Evolutionary conservation across 2,888 invertebrate species (phyloP), one percentile per base, ranked within the genome.

Genomic region (Andricus curvator): DNA sequence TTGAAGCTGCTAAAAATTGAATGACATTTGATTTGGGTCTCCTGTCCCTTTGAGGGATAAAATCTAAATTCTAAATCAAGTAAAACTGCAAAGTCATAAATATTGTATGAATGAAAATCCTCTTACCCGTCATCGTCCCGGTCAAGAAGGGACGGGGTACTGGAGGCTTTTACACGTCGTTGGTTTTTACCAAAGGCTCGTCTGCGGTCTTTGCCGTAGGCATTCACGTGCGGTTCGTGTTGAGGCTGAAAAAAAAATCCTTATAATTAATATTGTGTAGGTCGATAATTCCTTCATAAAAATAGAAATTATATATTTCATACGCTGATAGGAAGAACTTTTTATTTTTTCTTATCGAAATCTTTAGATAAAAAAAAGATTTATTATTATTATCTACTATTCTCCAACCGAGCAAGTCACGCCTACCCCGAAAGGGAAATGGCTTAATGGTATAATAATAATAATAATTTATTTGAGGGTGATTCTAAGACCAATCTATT

Each of bases 101-200:
- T 77, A n/a, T 77, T 77, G n/a, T 48, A 64, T 77, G 65, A 77
- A 77, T 65, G 65, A 77, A 64, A 77, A 77, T 66, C 33, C n/a
- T 85, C 89, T 85, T 84, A 91, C 91, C 88, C 87, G 64, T 91
- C 90, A 25, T 88, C 86, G 80, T 90, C 90, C 51, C 86, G 89
- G 82, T 91, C 90, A 77, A 91, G 85, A 68, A 91, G 88, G 15
- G 91, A 90, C 76, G 91, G 91, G 48, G 91, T 91, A 81, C 91
- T 91, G 80, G 91, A 90, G 66, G 91, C 91, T 84, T 91, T 91
- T 79, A 89, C 88, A 44, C 90, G 89, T 81, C 91, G 87, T 81
- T 91, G 91, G 77, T 87, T 89, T 78, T 90, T 90, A 85, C 88
- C 89, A 77, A 90, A 84, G 70, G 86, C 86, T 77, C 91, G 89